Evolutionary conservation across 2,888 invertebrate genomes (phyloP).

Genomic region (Thera obeliscata): DNA sequence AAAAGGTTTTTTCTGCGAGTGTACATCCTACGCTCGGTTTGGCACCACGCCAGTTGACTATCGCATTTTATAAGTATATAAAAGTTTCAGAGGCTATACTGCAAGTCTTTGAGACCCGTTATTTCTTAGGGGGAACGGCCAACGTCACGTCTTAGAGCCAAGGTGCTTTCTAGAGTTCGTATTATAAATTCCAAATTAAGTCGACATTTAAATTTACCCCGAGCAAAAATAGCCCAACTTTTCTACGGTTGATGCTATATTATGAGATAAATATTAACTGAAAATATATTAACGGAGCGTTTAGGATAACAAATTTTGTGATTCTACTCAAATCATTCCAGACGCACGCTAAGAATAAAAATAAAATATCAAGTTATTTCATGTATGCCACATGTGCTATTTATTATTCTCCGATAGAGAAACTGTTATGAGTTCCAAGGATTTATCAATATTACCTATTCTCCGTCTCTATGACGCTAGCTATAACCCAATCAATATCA

Average conservation of each 20-base stretch:
- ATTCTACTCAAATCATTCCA: background rate
- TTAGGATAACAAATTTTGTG: background rate
- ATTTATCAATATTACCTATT: background rate
- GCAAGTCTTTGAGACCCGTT: constrained; percentile 18
- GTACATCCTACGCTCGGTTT: constrained; percentile 43
- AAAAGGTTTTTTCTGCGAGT: constrained; percentile 24
- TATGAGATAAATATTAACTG: background rate
- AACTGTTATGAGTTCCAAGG: background rate
- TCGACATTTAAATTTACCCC: background rate
- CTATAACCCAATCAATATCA: background rate
- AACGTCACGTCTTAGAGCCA: constrained; percentile 1
- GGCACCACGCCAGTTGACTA: constrained; percentile 54
- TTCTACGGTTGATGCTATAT: no score
- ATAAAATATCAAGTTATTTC: background rate
- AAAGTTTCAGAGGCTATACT: constrained; percentile 34
- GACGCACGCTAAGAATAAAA: background rate
- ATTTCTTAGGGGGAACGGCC: constrained; percentile 7
- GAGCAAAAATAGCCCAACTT: background rate
- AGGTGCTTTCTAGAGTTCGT: background rate
- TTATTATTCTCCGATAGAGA: background rate
- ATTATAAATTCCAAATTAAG: background rate
- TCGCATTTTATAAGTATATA: constrained; percentile 51
- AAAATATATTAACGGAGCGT: no score
- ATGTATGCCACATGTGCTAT: background rate
- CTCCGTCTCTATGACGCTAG: background rate